phyloP scores from a whole-genome alignment of 2,113 vertebrate species.

The Caranx ignobilis region DNA sequence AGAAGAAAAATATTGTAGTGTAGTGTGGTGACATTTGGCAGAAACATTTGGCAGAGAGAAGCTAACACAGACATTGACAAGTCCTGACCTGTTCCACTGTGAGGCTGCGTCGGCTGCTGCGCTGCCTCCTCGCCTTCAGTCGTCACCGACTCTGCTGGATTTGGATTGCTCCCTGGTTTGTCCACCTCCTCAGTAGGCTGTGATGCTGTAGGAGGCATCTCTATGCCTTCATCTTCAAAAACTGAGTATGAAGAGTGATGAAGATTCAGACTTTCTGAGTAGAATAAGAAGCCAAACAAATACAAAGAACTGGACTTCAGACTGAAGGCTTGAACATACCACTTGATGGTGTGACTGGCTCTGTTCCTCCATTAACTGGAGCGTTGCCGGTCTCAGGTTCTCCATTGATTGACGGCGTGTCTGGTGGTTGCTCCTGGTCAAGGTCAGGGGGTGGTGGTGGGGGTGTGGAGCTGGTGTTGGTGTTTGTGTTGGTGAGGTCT shows the following conservation, averaged over 20 bases:
- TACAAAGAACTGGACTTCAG: fast-evolving
- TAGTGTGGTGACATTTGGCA: background rate
- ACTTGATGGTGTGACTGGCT: conserved; percentile 56
- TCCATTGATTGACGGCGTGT: conserved; percentile 75
- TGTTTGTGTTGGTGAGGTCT: conserved; percentile 58
- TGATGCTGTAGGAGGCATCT: conserved; percentile 11
- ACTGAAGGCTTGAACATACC: conserved; percentile 46
- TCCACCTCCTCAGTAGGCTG: conserved; percentile 38
- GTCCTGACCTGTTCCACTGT: conserved; percentile 42
- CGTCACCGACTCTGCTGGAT: conserved; percentile 28
- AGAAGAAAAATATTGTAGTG: background rate
- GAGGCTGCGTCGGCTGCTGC: conserved; percentile 28
- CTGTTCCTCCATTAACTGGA: conserved; percentile 51
- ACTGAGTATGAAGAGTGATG: conserved; percentile 35
- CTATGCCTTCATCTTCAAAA: conserved; percentile 66
- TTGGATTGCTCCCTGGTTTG: conserved; percentile 25
- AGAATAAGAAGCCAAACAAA: background rate
- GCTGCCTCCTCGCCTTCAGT: conserved; percentile 55
- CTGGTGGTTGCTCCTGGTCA: conserved; percentile 39
- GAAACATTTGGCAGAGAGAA: background rate
- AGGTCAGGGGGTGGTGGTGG: conserved; percentile 35
- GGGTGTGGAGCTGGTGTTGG: conserved; percentile 37
- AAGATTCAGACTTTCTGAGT: background rate
- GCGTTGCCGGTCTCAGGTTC: conserved; percentile 64
- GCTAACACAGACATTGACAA: background rate